These are phyloP conservation scores for Pogonomyrmex barbatus DNA, from an alignment of 1,140 invertebrate genomes.

Conservation along the genomic window DNA sequence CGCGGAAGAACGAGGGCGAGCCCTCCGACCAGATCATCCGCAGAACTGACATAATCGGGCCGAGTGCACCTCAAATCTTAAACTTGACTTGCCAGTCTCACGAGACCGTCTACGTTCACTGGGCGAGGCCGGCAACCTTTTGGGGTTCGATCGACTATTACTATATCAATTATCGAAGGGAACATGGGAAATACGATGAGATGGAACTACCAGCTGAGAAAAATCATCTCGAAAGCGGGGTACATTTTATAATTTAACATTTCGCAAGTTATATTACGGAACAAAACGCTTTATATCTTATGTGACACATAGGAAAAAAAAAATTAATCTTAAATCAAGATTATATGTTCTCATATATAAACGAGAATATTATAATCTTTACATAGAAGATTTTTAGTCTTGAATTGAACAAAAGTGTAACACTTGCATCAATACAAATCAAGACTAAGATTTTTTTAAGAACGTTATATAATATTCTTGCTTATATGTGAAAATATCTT, in stretches of 20 bases:
- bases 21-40: conserved; percentile 90
- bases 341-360: too few relatives aligned
- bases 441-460: too few relatives aligned
- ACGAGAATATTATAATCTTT: too few relatives aligned
- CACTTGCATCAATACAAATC: too few relatives aligned
- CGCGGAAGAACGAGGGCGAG: conserved; percentile 90
- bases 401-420: too few relatives aligned
- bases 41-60: conserved; percentile 93
- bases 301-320: background rate
- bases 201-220: conserved; percentile 88
- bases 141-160: conserved; percentile 93
- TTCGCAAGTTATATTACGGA: background rate
- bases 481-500: too few relatives aligned
- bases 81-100: conserved; percentile 93
- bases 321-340: too few relatives aligned
- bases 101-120: conserved; percentile 92
- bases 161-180: conserved; percentile 90
- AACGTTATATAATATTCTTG: too few relatives aligned
- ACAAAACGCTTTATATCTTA: background rate
- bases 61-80: conserved; percentile 91
- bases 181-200: conserved; percentile 88
- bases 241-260: conserved; percentile 74
- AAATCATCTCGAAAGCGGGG: conserved; percentile 88
- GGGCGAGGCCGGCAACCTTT: conserved; percentile 91
- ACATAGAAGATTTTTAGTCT: too few relatives aligned